These are phyloP conservation scores for Pomacea maculata DNA, from an alignment of 1,140 invertebrate species.

Conservation along the genomic window DNA sequence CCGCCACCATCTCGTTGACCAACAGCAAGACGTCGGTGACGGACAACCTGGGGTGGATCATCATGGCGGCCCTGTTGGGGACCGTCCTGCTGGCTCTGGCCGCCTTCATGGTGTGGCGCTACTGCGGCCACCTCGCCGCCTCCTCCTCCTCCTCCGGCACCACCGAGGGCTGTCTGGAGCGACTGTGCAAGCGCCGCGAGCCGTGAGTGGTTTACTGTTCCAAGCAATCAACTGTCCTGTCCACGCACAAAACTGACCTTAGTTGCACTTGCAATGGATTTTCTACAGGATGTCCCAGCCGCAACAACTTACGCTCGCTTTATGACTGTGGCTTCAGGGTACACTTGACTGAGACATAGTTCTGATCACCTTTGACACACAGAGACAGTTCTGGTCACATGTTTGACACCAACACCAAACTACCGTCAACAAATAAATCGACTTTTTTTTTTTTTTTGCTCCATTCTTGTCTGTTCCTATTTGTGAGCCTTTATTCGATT, in stretches of 20 bases:
- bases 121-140: not conserved
- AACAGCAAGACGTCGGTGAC: conserved; percentile 25
- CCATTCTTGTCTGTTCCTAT: too few relatives aligned
- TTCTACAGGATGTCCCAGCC: not conserved
- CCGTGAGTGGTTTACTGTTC: not conserved
- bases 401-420: too few relatives aligned
- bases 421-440: too few relatives aligned
- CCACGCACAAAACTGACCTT: not conserved
- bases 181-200: not conserved
- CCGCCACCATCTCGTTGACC: not conserved
- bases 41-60: conserved; percentile 17
- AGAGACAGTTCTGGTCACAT: too few relatives aligned
- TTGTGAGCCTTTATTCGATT: not conserved
- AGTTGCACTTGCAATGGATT: too few relatives aligned
- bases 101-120: not conserved
- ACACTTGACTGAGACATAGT: too few relatives aligned
- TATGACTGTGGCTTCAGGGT: not conserved
- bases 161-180: not conserved
- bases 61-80: conserved; percentile 6
- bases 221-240: not conserved
- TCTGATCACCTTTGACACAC: too few relatives aligned
- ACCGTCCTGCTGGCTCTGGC: not conserved
- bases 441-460: too few relatives aligned
- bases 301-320: not conserved
- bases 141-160: not conserved